Base-by-base conservation (phyloP, 2,797 vertebrate species). In the Fundulus diaphanus region DNA sequence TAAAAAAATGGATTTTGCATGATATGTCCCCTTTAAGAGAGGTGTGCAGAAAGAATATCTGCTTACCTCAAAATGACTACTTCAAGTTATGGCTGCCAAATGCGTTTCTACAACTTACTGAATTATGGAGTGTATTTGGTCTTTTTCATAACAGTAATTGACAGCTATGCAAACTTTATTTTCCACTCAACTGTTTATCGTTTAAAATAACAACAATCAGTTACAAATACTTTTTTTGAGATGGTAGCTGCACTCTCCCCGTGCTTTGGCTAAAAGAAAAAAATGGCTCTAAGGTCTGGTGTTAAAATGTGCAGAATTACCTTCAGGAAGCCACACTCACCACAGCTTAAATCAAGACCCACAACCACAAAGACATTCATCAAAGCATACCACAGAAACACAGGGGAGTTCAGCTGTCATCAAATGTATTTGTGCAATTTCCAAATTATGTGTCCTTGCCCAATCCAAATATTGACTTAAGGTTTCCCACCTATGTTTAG, bases 391-490 rank as follows among this genome's bases (percentile, higher is more conserved):
- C 11, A 11, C 73, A 56, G 76, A 84, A 72, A 57, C 33, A 12
- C 65, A 85, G 61, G 24, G 66, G 31, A 75, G 85, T 82, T 74
- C 68, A 88, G 77, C 90, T 91, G 88, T 92, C 87, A 78, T 73
- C 85, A 48, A 61, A 69, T 46, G 18, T 48, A 84, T 85, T 90
- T 88, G 84, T 89, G 74, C 70, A 80, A 91, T 92, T 89, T 89
- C 59, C 46, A 89, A 89, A 90, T 91, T 12, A 87, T 76, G 82
- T 85, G 82, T 77, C 80, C 75, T 82, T 79, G 80, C 70, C 88
- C 84, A 86, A 80, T 85, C 80, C 82, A 90, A 92, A 93, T 87
- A 92, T 92, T 92, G 86, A 93, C 86, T 85, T 83, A 82, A 83
- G 84, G 77, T 86, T 90, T 91, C 77, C 86, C 77, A 78, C 81